These are phyloP conservation scores for Helarctos malayanus DNA, from an alignment of 2,797 vertebrate genomes.

Conservation along the genomic window DNA sequence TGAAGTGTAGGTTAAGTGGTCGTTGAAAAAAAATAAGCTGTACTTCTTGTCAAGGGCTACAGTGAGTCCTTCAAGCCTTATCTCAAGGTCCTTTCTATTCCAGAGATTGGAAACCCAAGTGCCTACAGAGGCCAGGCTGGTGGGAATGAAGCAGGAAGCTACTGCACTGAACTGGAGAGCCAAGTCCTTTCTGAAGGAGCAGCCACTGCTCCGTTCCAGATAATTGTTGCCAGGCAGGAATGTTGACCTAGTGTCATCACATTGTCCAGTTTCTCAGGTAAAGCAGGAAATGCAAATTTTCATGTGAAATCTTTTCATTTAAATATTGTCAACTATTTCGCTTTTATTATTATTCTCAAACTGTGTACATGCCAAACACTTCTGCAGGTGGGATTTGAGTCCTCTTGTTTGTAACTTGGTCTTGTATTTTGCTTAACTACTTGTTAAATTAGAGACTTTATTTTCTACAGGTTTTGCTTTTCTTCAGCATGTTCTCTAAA, in stretches of 20 bases:
- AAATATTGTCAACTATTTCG: slow-evolving; percentile 36
- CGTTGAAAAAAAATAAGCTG: neutral
- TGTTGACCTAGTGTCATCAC: slow-evolving; percentile 78
- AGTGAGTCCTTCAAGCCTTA: slow-evolving; percentile 43
- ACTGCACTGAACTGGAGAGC: slow-evolving; percentile 56
- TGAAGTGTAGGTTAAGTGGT: neutral
- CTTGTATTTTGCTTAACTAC: slow-evolving; percentile 5
- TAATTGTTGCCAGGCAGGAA: slow-evolving; percentile 73
- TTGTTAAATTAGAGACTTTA: slow-evolving; percentile 30
- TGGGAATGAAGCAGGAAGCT: slow-evolving; percentile 79
- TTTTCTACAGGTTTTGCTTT: slow-evolving; percentile 64
- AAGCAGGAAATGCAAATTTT: slow-evolving; percentile 65
- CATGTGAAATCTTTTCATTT: slow-evolving; percentile 41
- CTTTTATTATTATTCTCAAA: slow-evolving; percentile 3
- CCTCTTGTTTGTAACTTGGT: neutral
- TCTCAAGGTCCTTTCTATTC: slow-evolving; percentile 75
- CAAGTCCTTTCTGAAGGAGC: slow-evolving; percentile 71
- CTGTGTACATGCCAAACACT: neutral
- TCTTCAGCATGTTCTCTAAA: slow-evolving; percentile 26
- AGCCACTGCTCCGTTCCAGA: slow-evolving; percentile 75
- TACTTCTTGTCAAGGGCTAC: neutral
- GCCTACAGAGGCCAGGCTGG: slow-evolving; percentile 76
- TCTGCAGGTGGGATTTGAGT: neutral
- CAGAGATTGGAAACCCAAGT: slow-evolving; percentile 79
- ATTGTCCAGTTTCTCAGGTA: slow-evolving; percentile 79